Evolutionary conservation across 2,888 invertebrate genomes (phyloP).

Genomic region (Dicroscelio sp.): DNA sequence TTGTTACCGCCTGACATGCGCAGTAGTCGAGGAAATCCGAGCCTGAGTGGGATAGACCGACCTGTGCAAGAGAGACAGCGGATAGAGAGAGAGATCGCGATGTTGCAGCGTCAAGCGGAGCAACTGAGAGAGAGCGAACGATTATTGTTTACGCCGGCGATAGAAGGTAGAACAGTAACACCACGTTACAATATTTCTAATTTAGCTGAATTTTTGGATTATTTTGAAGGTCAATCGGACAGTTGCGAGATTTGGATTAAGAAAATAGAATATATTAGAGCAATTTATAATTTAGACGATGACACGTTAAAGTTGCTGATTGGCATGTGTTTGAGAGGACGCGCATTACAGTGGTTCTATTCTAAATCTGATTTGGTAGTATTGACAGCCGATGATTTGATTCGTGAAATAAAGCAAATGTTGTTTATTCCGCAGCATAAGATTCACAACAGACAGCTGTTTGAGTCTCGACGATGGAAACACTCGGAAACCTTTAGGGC

Average conservation of each 20-base stretch:
- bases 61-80: too few species aligned
- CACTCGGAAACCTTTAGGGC: background rate
- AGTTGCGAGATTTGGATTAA: conserved; percentile 10
- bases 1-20: too few species aligned
- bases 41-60: too few species aligned
- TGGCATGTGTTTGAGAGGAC: background rate
- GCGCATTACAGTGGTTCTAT: conserved; percentile 19
- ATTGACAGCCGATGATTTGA: background rate
- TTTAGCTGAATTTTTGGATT: conserved; percentile 17
- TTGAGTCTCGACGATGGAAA: background rate
- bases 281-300: background rate
- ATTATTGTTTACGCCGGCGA: too few species aligned
- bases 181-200: too few species aligned
- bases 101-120: too few species aligned
- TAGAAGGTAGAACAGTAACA: too few species aligned
- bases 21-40: too few species aligned
- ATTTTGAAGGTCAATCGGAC: background rate
- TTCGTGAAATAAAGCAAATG: conserved; percentile 6
- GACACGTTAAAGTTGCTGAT: background rate
- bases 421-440: conserved; percentile 12
- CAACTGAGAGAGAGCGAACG: too few species aligned
- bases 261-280: background rate
- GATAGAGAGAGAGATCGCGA: too few species aligned
- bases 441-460: background rate
- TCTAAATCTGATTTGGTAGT: conserved; percentile 7